Evolutionary conservation across 2,113 vertebrate genomes (phyloP), one percentile per base, ranked within the genome.

Genomic region (Oceanites oceanicus): DNA sequence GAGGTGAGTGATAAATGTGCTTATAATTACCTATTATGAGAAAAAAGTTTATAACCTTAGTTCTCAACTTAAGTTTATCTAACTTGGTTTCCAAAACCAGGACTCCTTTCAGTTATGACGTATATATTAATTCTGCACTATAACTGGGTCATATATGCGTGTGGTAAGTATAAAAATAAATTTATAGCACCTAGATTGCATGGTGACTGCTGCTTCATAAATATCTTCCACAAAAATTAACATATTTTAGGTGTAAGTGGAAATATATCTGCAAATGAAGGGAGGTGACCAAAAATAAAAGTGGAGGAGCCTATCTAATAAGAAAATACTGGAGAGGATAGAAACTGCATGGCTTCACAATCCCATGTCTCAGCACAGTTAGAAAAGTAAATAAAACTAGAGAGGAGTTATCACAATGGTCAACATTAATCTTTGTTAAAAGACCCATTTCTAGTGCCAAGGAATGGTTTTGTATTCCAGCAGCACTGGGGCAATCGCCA

Each of bases 141-240:
- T 71, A 96, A 96, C 47, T 95, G 55, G 85, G 94, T 96, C 92
- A 92, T 72, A 49, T 7, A 29, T n/a, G 10, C 0, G 0, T 79
- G 15, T 71, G 38, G 2, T 61, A 73, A 67, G 81, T 75, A 76
- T 85, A 96, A 96, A 92, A 96, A 95, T 94, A 92, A 78, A 73
- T 82, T 17, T 89, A 38, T 86, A 88, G 26, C 50, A 84, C 36
- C 52, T 74, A 49, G n/a, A 47, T 74, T 74, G 32, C 5, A 0
- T 88, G 55, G 27, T 55, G 59, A 67, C 34, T 71, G 27, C 79
- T 72, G 25, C 61, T 92, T 86, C 53, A 67, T 45, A 96, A 91
- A 86, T 96, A 81, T 40, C 65, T 78, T 90, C 56, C 29, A 47
- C 15, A 38, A 52, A 94, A 86, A 78, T 38, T 65, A 70, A 42